Conservation (phyloP, 2,113 vertebrate genomes). For the Verasper variegatus region DNA sequence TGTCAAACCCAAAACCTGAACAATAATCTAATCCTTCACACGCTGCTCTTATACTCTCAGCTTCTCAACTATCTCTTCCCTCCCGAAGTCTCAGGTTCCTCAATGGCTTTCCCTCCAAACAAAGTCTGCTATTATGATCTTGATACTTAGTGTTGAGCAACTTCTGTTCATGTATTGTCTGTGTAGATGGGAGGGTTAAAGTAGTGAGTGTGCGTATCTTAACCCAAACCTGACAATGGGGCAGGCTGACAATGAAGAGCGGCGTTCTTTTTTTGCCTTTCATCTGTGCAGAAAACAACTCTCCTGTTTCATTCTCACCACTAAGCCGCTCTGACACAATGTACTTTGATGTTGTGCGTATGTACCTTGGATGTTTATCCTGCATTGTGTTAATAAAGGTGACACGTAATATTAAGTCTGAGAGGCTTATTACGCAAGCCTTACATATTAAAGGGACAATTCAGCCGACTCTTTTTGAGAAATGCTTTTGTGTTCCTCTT, state of each 20-base stretch:
- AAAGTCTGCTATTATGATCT: slow-evolving; percentile 74
- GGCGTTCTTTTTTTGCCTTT: slow-evolving; percentile 72
- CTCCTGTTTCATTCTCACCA: slow-evolving; percentile 75
- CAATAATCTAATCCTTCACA: slow-evolving; percentile 75
- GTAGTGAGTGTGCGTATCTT: slow-evolving; percentile 67
- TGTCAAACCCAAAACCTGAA: slow-evolving; percentile 52
- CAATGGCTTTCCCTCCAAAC: slow-evolving; percentile 56
- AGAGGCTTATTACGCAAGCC: slow-evolving; percentile 5
- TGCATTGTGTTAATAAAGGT: slow-evolving; percentile 25
- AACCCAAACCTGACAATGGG: slow-evolving; percentile 70
- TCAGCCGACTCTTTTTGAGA: neutral
- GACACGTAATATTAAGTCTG: slow-evolving; percentile 8
- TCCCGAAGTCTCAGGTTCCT: slow-evolving; percentile 70
- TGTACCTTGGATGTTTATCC: slow-evolving; percentile 28
- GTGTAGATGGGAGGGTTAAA: slow-evolving; percentile 68
- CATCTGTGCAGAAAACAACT: slow-evolving; percentile 70
- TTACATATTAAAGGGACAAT: too few species aligned
- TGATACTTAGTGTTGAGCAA: slow-evolving; percentile 73
- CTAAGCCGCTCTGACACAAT: slow-evolving; percentile 63
- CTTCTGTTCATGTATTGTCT: slow-evolving; percentile 72
- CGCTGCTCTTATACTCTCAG: slow-evolving; percentile 65
- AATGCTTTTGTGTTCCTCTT: neutral
- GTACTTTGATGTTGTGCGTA: slow-evolving; percentile 60
- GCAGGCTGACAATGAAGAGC: slow-evolving; percentile 68
- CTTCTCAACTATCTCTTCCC: slow-evolving; percentile 70